A percentile compares a stretch with the other conserved stretches of the same genome.
Conservation (phyloP, 2,113 vertebrate genomes). For the Peromyscus californicus region DNA sequence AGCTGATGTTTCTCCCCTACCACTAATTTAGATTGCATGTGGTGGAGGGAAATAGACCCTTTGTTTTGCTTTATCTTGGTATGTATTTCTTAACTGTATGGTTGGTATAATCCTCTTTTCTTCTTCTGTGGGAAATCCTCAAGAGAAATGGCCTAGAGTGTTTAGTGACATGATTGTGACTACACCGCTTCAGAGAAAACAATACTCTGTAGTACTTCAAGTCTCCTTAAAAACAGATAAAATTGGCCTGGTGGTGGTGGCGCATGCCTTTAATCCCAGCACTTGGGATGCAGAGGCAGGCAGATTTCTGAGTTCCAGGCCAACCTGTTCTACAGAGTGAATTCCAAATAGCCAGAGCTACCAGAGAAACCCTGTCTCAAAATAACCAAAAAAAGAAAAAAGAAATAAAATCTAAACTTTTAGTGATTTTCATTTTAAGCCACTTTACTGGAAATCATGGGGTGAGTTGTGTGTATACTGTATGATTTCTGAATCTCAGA, state of each 20-base stretch:
- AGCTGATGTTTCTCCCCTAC: constrained; percentile 67
- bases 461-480: not conserved
- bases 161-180: constrained; percentile 19
- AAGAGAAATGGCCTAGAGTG: not conserved
- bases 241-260: not conserved
- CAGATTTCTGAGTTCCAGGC: not conserved
- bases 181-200: not conserved
- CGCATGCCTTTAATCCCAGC: not conserved
- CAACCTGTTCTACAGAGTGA: not conserved
- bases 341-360: not conserved
- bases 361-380: not conserved
- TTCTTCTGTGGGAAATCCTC: not conserved
- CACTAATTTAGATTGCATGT: constrained; percentile 57
- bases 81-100: constrained; percentile 25
- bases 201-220: not conserved
- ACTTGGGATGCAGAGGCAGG: not conserved
- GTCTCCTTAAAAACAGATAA: constrained; percentile 23
- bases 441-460: not conserved
- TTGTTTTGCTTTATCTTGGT: constrained; percentile 67
- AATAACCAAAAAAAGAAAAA: not conserved
- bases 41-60: constrained; percentile 66
- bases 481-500: constrained; percentile 12
- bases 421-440: not conserved
- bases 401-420: not conserved
- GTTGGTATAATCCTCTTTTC: not conserved